A percentile compares a stretch with the other conserved stretches of the same genome.
Conservation (phyloP, 2,888 invertebrate genomes). For the Tethea ocularis region DNA sequence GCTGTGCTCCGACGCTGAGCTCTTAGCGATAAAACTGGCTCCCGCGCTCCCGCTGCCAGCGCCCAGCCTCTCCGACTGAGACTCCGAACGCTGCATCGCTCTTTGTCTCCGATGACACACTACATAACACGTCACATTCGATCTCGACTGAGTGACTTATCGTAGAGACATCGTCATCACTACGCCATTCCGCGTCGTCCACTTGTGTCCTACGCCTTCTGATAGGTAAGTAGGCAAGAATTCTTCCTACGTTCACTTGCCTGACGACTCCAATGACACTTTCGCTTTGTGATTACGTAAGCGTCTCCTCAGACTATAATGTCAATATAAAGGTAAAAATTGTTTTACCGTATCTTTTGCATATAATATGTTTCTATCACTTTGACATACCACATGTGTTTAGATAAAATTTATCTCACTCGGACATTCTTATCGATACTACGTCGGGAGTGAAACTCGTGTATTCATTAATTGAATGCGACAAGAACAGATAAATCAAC, state of each 20-base stretch:
- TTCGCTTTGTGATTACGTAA: slow-evolving; percentile 41
- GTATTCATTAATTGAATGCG: slow-evolving; percentile 44
- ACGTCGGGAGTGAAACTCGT: slow-evolving; percentile 49
- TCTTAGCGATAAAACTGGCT: slow-evolving; percentile 68
- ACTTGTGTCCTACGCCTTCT: slow-evolving; percentile 31
- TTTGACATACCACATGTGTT: slow-evolving; percentile 42
- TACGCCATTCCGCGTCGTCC: slow-evolving; percentile 32
- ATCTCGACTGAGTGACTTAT: slow-evolving; percentile 29
- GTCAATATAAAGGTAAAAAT: slow-evolving; percentile 43
- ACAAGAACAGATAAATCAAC: slow-evolving; percentile 43
- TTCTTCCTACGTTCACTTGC: slow-evolving; percentile 32
- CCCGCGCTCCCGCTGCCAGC: slow-evolving; percentile 59
- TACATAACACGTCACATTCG: slow-evolving; percentile 43
- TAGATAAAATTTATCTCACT: slow-evolving; percentile 60
- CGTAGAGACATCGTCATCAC: slow-evolving; percentile 33
- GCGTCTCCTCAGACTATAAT: slow-evolving; percentile 31
- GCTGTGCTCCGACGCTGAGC: slow-evolving; percentile 79
- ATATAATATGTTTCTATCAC: slow-evolving; percentile 39
- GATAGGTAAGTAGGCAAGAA: slow-evolving; percentile 28
- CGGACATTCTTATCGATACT: slow-evolving; percentile 57
- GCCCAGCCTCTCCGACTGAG: slow-evolving; percentile 82
- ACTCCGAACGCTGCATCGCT: slow-evolving; percentile 81
- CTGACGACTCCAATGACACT: slow-evolving; percentile 35
- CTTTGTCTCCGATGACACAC: slow-evolving; percentile 34
- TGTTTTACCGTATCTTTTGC: slow-evolving; percentile 31